phyloP scores from a whole-genome alignment of 2,888 invertebrate genomes.

The Ptychoptera albimana region DNA sequence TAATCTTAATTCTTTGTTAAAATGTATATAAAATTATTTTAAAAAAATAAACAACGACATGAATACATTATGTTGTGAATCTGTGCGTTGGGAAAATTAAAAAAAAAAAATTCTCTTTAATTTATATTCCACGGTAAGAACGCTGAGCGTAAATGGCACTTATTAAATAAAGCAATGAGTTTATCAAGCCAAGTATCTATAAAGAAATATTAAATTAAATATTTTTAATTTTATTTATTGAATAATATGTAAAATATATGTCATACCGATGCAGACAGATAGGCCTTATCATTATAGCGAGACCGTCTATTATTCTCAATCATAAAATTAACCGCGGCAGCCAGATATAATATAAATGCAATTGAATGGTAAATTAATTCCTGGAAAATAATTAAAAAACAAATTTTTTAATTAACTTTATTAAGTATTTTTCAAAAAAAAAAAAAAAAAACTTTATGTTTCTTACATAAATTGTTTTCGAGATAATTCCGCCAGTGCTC shows the following conservation, averaged over 20 bases:
- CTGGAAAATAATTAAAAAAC: constrained; percentile 40
- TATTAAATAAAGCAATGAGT: constrained; percentile 53
- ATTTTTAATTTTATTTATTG: too few relatives aligned
- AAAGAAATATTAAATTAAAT: too few relatives aligned
- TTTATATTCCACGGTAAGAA: constrained; percentile 57
- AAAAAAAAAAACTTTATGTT: constrained; percentile 2
- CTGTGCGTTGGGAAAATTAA: too few relatives aligned
- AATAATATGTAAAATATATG: constrained; percentile 35
- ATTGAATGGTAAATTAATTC: constrained; percentile 68
- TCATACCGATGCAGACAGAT: constrained; percentile 44
- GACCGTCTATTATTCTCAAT: constrained; percentile 40
- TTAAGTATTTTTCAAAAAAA: constrained; percentile 4
- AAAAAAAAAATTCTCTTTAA: background rate
- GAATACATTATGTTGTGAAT: too few relatives aligned
- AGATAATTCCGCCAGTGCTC: constrained; percentile 65
- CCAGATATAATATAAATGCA: constrained; percentile 54
- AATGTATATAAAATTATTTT: too few relatives aligned
- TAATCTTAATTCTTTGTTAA: too few relatives aligned
- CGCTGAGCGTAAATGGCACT: constrained; percentile 65
- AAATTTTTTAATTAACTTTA: constrained; percentile 2
- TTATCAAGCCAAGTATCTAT: constrained; percentile 49
- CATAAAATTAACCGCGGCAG: constrained; percentile 51
- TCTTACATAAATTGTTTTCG: constrained; percentile 43
- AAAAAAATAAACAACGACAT: too few relatives aligned
- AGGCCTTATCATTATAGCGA: constrained; percentile 40